A percentile compares a stretch with the other conserved stretches of the same genome.
These are phyloP conservation scores for Tinea trinotella DNA, from an alignment of 2,888 invertebrate species.

Conservation along the genomic window DNA sequence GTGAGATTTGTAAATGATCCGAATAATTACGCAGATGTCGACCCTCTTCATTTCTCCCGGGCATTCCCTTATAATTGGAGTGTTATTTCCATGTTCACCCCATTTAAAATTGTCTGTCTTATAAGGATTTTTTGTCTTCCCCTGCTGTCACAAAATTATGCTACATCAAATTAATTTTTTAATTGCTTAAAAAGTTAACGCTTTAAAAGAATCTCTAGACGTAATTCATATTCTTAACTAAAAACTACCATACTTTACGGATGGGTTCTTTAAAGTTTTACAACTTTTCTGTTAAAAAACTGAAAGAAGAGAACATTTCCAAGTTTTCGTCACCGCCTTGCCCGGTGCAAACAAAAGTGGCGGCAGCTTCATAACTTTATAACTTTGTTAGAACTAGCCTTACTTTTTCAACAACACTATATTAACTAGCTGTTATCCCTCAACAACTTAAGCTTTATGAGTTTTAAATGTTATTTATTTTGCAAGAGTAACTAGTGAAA, in stretches of 20 bases:
- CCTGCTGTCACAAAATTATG: not conserved
- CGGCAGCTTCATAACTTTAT: slow-evolving; percentile 43
- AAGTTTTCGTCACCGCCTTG: slow-evolving; percentile 15
- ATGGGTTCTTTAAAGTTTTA: slow-evolving; percentile 38
- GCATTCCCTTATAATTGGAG: slow-evolving; percentile 46
- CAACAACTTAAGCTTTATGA: not conserved
- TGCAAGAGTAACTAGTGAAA: not conserved
- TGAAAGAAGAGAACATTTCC: slow-evolving; percentile 26
- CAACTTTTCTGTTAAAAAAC: slow-evolving; percentile 38
- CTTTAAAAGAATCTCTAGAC: not conserved
- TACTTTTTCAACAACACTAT: slow-evolving; percentile 17
- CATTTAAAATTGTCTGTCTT: slow-evolving; percentile 12
- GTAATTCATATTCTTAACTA: slow-evolving; percentile 2
- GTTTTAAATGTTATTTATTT: not conserved
- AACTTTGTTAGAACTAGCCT: slow-evolving; percentile 30
- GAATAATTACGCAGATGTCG: slow-evolving; percentile 66
- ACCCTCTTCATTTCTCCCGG: slow-evolving; percentile 63
- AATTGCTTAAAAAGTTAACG: not conserved
- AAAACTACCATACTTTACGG: slow-evolving; percentile 26
- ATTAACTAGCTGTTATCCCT: not conserved
- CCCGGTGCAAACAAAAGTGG: slow-evolving; percentile 45
- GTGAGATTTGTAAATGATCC: slow-evolving; percentile 66
- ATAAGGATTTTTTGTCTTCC: slow-evolving; percentile 5
- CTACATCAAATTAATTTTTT: slow-evolving; percentile 4
- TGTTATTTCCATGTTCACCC: slow-evolving; percentile 26